Percentiles rank a stretch among this genome's conserved stretches.
Evolutionary conservation across 1,140 invertebrate species (phyloP).

Genomic region (Dysdera silvatica): DNA sequence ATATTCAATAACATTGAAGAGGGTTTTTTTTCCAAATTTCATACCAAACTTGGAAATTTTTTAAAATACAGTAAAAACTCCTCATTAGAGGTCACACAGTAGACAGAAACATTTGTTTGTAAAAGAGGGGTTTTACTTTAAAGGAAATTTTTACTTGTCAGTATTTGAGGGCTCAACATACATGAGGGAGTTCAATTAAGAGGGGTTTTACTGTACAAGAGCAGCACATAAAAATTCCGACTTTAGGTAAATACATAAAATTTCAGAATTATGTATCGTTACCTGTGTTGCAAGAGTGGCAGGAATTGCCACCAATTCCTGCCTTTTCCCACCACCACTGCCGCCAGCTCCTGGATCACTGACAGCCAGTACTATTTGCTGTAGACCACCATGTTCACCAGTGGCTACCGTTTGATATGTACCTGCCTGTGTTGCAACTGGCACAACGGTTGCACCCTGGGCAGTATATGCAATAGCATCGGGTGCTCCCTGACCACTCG

Average conservation of each 20-base stretch:
- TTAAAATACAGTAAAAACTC: too few species aligned
- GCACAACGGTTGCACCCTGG: conserved; percentile 18
- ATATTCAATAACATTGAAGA: too few species aligned
- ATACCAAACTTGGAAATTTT: too few species aligned
- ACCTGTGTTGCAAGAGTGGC: conserved; percentile 16
- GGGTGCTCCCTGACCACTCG: conserved; percentile 8
- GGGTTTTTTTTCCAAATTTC: too few species aligned
- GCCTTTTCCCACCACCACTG: conserved; percentile 2
- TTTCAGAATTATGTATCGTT: background rate
- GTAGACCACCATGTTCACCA: conserved; percentile 12
- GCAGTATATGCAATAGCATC: conserved; percentile 12
- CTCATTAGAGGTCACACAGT: too few species aligned
- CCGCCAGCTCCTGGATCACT: conserved; percentile 3
- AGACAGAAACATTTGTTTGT: too few species aligned
- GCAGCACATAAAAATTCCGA: background rate
- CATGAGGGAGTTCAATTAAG: too few species aligned
- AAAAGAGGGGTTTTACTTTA: too few species aligned
- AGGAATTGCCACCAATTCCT: conserved; percentile 22
- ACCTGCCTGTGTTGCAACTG: conserved; percentile 12
- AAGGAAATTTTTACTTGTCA: too few species aligned
- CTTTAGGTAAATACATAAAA: background rate
- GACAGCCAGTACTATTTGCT: conserved; percentile 25
- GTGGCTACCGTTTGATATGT: conserved; percentile 10
- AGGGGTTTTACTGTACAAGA: too few species aligned
- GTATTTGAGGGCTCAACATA: too few species aligned